A percentile compares a stretch with the other conserved stretches of the same genome.
Conservation (phyloP, 2,888 invertebrate genomes). For the Cheilosia scutellata region DNA sequence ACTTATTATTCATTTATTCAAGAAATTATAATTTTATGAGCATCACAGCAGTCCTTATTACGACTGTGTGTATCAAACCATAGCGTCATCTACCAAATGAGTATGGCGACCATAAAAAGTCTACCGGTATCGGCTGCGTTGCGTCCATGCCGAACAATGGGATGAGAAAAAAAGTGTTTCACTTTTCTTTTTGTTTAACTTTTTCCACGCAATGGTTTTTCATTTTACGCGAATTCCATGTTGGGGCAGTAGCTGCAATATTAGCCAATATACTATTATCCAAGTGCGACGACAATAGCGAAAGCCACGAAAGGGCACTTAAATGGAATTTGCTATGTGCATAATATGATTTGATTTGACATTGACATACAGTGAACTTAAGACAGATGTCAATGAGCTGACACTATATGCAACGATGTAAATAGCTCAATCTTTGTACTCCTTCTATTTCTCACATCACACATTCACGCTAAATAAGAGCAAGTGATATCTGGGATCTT, state of each 20-base stretch:
- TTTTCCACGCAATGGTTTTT: slow-evolving; percentile 3
- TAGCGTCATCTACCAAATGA: slow-evolving; percentile 47
- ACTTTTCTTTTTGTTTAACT: slow-evolving; percentile 39
- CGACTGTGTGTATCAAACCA: slow-evolving; percentile 7
- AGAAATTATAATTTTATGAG: slow-evolving; percentile 60
- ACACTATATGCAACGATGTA: slow-evolving; percentile 38
- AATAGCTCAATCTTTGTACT: slow-evolving; percentile 47
- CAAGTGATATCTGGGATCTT: slow-evolving; percentile 73
- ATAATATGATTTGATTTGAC: slow-evolving; percentile 30
- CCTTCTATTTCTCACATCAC: slow-evolving; percentile 31
- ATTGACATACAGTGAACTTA: slow-evolving; percentile 65
- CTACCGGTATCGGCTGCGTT: slow-evolving; percentile 3
- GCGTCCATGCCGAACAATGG: slow-evolving; percentile 3
- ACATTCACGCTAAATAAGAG: slow-evolving; percentile 52
- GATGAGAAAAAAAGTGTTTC: slow-evolving; percentile 58
- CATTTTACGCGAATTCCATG: slow-evolving; percentile 8
- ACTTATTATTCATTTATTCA: slow-evolving; percentile 56
- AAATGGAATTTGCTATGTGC: background rate
- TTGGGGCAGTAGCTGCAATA: slow-evolving; percentile 1
- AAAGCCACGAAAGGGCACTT: slow-evolving; percentile 9
- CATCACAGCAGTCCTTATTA: slow-evolving; percentile 33
- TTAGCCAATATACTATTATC: slow-evolving; percentile 25
- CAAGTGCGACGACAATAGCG: background rate
- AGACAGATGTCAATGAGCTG: slow-evolving; percentile 53
- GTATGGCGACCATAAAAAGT: slow-evolving; percentile 25